phyloP scores from a whole-genome alignment of 2,797 vertebrate genomes.

The Amniataba percoides region DNA sequence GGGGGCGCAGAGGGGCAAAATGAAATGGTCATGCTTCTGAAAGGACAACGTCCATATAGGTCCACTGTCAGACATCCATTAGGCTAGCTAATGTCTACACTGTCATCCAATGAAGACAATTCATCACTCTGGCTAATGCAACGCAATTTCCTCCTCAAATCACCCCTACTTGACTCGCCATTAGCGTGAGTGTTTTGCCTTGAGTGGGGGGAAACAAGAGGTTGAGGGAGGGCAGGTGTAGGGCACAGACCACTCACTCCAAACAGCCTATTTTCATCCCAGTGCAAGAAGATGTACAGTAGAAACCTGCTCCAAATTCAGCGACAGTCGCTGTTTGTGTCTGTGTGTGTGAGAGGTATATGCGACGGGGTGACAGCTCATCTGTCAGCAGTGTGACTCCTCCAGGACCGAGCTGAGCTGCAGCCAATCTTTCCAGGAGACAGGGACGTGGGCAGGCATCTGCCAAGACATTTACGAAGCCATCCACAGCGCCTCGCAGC shows the following conservation, averaged over 20 bases:
- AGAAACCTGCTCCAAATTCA: slow-evolving; percentile 41
- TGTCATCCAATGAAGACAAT: slow-evolving; percentile 27
- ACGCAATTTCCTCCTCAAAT: slow-evolving; percentile 61
- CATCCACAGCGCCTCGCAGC: slow-evolving; percentile 58
- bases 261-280: slow-evolving; percentile 19
- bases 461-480: slow-evolving; percentile 70
- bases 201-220: slow-evolving; percentile 44
- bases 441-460: slow-evolving; percentile 73
- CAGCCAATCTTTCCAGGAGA: slow-evolving; percentile 67
- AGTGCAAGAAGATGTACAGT: slow-evolving; percentile 9
- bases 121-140: slow-evolving; percentile 65
- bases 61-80: slow-evolving; percentile 48
- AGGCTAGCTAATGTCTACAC: slow-evolving; percentile 37
- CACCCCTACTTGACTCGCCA: slow-evolving; percentile 52
- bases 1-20: neutral
- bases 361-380: slow-evolving; percentile 41
- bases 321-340: slow-evolving; percentile 19
- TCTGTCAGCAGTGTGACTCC: slow-evolving; percentile 66
- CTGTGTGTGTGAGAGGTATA: slow-evolving; percentile 14
- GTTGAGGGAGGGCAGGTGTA: neutral
- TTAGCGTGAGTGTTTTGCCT: slow-evolving; percentile 66
- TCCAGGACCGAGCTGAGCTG: slow-evolving; percentile 53
- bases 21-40: slow-evolving; percentile 4
- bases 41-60: neutral
- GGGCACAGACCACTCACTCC: slow-evolving; percentile 5